Evolutionary conservation across 1,140 invertebrate genomes (phyloP), one percentile per base, ranked within the genome.

Genomic region (Onthophagus taurus): DNA sequence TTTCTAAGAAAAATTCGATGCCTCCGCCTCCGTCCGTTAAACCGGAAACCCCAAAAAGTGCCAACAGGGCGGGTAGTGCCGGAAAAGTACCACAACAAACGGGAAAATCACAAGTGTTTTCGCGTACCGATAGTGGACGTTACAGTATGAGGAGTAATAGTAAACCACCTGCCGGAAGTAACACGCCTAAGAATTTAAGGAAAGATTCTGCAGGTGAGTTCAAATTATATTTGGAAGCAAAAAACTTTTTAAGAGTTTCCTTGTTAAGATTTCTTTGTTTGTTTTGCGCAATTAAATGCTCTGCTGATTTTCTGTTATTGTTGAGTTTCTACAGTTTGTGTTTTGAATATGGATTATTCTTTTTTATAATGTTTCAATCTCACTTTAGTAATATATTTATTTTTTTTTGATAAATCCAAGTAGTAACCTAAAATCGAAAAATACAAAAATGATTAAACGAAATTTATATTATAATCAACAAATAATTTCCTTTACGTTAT

Each of bases 121-220:
- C 69, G 3, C 63, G 80, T 43, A 73, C 68, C 29, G 80, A 83
- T 58, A 73, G 72, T 50, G 78, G 77, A n/a, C 60, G 80, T 50
- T 75, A 76, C 54, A 82, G 79, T 62, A 71, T 80, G 55, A 64
- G 77, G 53, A 57, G 65, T 5, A 51, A 60, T 7, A 66, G 70
- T 46, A 59, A 59, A 47, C 50, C 55, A 2, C 34, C 50, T 4
- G 42, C 34, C 21, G n/a, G n/a, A 24, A 43, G 7, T n/a, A 50
- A 50, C 7, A 42, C 44, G 8, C 48, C 46, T 38, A 62, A 59
- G 43, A 51, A 46, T 34, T n/a, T 39, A 2, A 41, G 46, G 13
- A 60, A 59, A 38, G 48, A 52, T 42, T 17, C 31, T 23, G 30
- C 13, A 14, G 45, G 38, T 45, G 13, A 45, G 44, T 37, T 9